Percentiles rank a stretch among this genome's conserved stretches.
These are phyloP conservation scores for Forbesichthys papilliferus DNA, from an alignment of 2,113 vertebrate genomes.

Conservation along the genomic window DNA sequence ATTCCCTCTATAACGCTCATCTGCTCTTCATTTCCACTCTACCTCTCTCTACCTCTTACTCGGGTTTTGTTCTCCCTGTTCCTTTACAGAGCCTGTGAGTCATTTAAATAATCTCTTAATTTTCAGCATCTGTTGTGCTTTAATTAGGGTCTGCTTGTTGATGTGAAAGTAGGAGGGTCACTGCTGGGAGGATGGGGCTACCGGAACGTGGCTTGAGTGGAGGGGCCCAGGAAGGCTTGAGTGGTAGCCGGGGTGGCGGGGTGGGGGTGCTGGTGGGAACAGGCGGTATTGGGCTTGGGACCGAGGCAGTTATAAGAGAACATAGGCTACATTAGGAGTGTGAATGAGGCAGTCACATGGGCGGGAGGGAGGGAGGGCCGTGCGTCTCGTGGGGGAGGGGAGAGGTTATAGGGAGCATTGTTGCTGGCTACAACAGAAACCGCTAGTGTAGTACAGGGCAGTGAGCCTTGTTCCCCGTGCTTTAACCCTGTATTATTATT, in stretches of 20 bases:
- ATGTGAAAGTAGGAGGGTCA: slow-evolving; percentile 54
- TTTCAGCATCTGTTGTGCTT: slow-evolving; percentile 74
- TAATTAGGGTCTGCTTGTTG: slow-evolving; percentile 71
- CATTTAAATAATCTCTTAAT: slow-evolving; percentile 78
- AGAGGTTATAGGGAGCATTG: slow-evolving; percentile 17
- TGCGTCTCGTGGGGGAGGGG: slow-evolving; percentile 41
- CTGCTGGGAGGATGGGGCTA: slow-evolving; percentile 46
- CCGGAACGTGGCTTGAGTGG: slow-evolving; percentile 29
- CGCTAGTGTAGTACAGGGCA: neutral
- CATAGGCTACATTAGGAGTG: neutral
- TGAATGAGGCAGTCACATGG: slow-evolving; percentile 27
- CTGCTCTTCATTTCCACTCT: neutral
- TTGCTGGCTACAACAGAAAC: too few relatives aligned
- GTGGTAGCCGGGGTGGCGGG: neutral
- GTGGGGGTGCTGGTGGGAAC: neutral
- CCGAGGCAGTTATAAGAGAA: neutral
- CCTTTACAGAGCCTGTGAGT: slow-evolving; percentile 22
- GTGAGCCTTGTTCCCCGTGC: slow-evolving; percentile 25
- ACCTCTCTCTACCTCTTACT: neutral
- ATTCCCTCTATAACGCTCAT: neutral
- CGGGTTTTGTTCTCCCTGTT: neutral
- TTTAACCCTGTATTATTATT: too few relatives aligned
- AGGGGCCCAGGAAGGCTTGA: slow-evolving; percentile 15
- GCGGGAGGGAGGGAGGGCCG: slow-evolving; percentile 12
- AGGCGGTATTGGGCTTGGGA: neutral